Percentiles rank a stretch among this genome's conserved stretches.
Evolutionary conservation across 1,140 invertebrate species (phyloP).

Genomic region (Bradysia coprophila): DNA sequence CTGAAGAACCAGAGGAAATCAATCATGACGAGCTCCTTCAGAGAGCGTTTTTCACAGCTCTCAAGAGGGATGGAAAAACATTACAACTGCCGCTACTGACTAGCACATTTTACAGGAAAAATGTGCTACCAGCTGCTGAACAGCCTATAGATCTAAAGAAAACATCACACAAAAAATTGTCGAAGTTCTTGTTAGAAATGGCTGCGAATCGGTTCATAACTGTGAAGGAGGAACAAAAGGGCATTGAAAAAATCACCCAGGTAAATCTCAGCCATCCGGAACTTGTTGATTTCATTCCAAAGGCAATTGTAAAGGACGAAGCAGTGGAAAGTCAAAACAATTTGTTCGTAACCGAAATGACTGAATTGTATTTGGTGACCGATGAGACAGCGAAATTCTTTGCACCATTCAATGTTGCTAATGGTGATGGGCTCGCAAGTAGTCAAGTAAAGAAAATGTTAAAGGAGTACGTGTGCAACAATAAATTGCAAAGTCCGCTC

Average conservation of each 20-base stretch:
- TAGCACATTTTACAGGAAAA: constrained; percentile 60
- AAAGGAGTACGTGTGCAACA: constrained; percentile 56
- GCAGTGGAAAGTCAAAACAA: constrained; percentile 4
- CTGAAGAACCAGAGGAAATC: constrained; percentile 6
- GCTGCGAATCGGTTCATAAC: constrained; percentile 38
- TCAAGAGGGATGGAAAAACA: constrained; percentile 43
- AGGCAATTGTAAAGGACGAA: constrained; percentile 7
- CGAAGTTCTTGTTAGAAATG: constrained; percentile 57
- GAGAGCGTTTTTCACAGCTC: constrained; percentile 60
- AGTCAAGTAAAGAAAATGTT: constrained; percentile 48
- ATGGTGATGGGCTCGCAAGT: constrained; percentile 48
- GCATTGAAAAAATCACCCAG: constrained; percentile 46
- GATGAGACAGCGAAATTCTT: constrained; percentile 18
- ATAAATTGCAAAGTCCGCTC: constrained; percentile 38
- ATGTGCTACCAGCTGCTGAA: constrained; percentile 45
- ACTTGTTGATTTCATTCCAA: constrained; percentile 21
- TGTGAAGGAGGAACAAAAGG: constrained; percentile 49
- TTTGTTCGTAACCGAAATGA: constrained; percentile 28
- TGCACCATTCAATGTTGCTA: constrained; percentile 36
- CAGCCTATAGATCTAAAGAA: constrained; percentile 70
- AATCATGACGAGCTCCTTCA: constrained; percentile 51
- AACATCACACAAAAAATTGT: constrained; percentile 74
- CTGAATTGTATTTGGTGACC: constrained; percentile 46
- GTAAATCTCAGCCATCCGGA: constrained; percentile 35
- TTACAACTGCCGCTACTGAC: constrained; percentile 43